These are phyloP conservation scores for Andrena haemorrhoa DNA, from an alignment of 2,888 invertebrate genomes.

Conservation along the genomic window DNA sequence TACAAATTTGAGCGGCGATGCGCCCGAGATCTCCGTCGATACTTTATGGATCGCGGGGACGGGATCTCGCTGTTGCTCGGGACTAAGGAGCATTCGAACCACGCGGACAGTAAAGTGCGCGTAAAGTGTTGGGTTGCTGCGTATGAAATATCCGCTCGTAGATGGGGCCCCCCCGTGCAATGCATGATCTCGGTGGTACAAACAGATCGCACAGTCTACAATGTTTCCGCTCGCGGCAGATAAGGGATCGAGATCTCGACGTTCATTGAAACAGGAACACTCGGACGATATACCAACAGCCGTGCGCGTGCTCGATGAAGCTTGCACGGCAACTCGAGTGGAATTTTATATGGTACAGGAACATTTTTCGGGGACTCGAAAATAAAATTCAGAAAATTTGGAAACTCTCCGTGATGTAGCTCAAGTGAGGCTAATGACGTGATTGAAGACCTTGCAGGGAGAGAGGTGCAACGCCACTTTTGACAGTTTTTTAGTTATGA, in stretches of 20 bases:
- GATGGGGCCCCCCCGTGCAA: neutral
- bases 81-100: neutral
- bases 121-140: neutral
- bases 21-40: constrained; percentile 9
- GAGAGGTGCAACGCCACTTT: too few relatives aligned
- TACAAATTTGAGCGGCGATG: constrained; percentile 42
- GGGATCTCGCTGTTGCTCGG: constrained; percentile 1
- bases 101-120: neutral
- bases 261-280: too few relatives aligned
- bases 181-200: neutral
- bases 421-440: too few relatives aligned
- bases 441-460: too few relatives aligned
- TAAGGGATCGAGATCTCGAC: neutral
- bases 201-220: neutral
- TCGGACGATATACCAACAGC: too few relatives aligned
- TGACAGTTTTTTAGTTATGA: too few relatives aligned
- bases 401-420: too few relatives aligned
- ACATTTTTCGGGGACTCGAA: too few relatives aligned
- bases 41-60: constrained; percentile 15
- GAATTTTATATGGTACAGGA: too few relatives aligned
- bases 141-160: constrained; percentile 28
- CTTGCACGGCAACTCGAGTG: too few relatives aligned
- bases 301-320: too few relatives aligned
- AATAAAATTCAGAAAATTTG: too few relatives aligned
- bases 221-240: constrained; percentile 3